Conservation (phyloP, 2,113 vertebrate species). For the Nanorana parkeri region DNA sequence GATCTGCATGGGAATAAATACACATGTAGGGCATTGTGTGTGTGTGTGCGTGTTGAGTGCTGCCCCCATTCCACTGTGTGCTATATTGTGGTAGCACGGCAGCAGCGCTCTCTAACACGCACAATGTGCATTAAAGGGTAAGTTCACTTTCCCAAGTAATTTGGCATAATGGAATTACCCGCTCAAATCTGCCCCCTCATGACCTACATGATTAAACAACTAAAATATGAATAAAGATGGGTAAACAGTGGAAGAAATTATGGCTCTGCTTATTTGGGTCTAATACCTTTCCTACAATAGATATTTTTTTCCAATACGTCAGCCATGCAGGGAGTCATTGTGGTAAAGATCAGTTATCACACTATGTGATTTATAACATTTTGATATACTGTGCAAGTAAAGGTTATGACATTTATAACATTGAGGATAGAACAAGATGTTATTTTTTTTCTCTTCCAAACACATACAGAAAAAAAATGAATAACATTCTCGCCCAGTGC, state of each 20-base stretch:
- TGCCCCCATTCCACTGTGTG: too few species aligned
- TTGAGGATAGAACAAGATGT: constrained; percentile 23
- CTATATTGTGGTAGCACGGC: too few species aligned
- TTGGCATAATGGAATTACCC: too few species aligned
- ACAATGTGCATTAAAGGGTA: too few species aligned
- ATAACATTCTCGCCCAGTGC: neutral
- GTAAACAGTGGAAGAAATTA: neutral
- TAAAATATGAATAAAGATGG: too few species aligned
- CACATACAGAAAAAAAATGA: neutral
- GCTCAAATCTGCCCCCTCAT: too few species aligned
- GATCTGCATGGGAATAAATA: too few species aligned
- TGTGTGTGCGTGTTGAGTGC: too few species aligned
- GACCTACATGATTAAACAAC: too few species aligned
- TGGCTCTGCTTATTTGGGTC: neutral
- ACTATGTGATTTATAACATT: constrained; percentile 46
- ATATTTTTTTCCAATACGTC: constrained; percentile 18
- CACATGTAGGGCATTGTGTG: too few species aligned
- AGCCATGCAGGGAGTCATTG: constrained; percentile 2
- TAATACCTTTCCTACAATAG: constrained; percentile 7
- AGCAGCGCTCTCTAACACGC: too few species aligned
- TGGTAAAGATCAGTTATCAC: constrained; percentile 43
- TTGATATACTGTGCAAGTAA: constrained; percentile 41
- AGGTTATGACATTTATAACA: constrained; percentile 54
- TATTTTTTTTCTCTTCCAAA: neutral
- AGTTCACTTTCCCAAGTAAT: too few species aligned